Evolutionary conservation across 2,888 invertebrate species (phyloP).

Genomic region (Drosophila pseudotalamancana): DNA sequence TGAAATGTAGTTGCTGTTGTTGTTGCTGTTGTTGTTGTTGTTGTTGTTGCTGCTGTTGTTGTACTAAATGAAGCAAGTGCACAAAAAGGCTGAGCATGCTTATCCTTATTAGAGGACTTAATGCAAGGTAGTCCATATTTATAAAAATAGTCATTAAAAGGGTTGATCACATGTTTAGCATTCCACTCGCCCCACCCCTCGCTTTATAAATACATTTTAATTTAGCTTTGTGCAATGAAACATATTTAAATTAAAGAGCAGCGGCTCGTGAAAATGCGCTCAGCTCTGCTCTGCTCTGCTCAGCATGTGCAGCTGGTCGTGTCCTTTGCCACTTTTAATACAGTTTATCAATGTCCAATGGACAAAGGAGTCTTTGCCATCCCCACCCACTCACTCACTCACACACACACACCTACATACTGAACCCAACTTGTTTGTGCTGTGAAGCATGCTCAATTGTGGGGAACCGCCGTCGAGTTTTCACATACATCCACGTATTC

Average conservation of each 20-base stretch:
- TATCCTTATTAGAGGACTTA: conserved; percentile 70
- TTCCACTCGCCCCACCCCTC: background rate
- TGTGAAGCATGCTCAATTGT: conserved; percentile 68
- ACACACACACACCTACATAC: background rate
- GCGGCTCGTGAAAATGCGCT: conserved; percentile 74
- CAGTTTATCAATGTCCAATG: conserved; percentile 69
- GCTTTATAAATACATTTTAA: conserved; percentile 75
- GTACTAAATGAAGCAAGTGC: conserved; percentile 73
- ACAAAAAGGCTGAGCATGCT: conserved; percentile 52
- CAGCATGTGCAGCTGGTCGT: conserved; percentile 25
- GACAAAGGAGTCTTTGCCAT: conserved; percentile 26
- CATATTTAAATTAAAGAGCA: conserved; percentile 80
- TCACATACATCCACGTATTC: conserved; percentile 22
- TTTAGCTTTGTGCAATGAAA: conserved; percentile 80
- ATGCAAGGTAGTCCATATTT: conserved; percentile 56
- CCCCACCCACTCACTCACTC: background rate
- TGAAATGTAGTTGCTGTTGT: conserved; percentile 17
- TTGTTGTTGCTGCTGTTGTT: conserved; percentile 30
- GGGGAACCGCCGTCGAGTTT: conserved; percentile 30
- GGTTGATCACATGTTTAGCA: conserved; percentile 37
- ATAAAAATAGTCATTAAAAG: conserved; percentile 75
- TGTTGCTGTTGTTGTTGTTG: background rate
- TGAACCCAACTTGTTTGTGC: conserved; percentile 64
- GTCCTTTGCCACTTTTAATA: conserved; percentile 62
- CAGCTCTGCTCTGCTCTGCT: background rate